phyloP scores from a whole-genome alignment of 2,797 vertebrate genomes.

The Propithecus perrieri region DNA sequence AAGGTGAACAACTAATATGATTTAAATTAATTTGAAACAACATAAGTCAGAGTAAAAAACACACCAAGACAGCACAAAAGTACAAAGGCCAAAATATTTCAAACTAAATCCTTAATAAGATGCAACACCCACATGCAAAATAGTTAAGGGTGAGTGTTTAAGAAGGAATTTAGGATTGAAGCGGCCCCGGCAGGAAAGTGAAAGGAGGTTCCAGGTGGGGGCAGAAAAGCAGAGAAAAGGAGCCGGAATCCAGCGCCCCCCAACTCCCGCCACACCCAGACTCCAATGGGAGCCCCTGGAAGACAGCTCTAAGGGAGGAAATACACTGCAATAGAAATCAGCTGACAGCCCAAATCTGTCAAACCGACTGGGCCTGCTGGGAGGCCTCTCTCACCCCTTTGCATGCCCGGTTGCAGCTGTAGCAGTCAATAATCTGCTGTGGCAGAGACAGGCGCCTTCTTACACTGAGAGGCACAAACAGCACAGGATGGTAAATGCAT shows the following conservation, averaged over 20 bases:
- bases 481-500: background rate
- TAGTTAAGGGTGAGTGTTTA: background rate
- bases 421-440: background rate
- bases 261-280: too few species aligned
- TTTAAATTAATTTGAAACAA: constrained; percentile 33
- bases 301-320: background rate
- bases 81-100: background rate
- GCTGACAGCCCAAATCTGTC: constrained; percentile 27
- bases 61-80: background rate
- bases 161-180: background rate
- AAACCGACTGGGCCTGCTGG: background rate
- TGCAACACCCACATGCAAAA: background rate
- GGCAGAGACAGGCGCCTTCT: background rate
- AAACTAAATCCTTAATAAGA: background rate
- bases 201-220: background rate
- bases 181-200: background rate
- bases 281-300: background rate
- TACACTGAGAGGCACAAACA: background rate
- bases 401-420: background rate
- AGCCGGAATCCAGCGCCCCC: background rate
- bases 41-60: background rate
- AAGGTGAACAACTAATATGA: background rate
- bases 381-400: background rate
- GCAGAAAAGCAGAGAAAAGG: background rate
- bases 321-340: background rate